Conservation (phyloP, 2,113 vertebrate species). For the Calyptomena viridis region DNA sequence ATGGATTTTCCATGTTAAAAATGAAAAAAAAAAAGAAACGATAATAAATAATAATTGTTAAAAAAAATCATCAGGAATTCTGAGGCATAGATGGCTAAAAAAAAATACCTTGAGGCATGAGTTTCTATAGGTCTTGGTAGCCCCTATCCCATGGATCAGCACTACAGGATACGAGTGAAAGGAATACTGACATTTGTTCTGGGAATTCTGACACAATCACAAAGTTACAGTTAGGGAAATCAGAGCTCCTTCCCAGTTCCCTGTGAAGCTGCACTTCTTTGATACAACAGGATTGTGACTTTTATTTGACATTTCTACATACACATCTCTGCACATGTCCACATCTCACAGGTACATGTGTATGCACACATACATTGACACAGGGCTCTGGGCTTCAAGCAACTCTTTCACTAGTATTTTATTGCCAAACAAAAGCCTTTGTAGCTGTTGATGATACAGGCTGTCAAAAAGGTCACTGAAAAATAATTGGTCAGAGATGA, state of each 20-base stretch:
- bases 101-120: not conserved
- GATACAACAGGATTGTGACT: fast-evolving
- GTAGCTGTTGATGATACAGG: not conserved
- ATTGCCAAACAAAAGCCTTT: not conserved
- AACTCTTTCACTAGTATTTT: not conserved
- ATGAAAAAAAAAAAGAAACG: not conserved
- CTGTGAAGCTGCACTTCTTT: not conserved
- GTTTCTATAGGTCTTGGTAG: not conserved
- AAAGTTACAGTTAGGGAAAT: not conserved
- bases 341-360: fast-evolving
- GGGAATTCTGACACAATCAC: not conserved
- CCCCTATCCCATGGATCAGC: not conserved
- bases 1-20: conserved; percentile 48
- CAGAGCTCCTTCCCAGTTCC: not conserved
- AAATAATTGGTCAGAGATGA: not conserved
- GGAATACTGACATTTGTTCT: not conserved
- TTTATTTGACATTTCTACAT: not conserved
- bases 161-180: not conserved
- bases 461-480: not conserved
- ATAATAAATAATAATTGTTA: conserved; percentile 19
- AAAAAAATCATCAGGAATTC: conserved; percentile 1
- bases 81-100: conserved; percentile 47
- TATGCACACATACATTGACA: not conserved
- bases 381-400: not conserved
- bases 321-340: fast-evolving